Evolutionary conservation across 2,888 invertebrate genomes (phyloP), one percentile per base, ranked within the genome.

Genomic region (Pristionchus mayeri): DNA sequence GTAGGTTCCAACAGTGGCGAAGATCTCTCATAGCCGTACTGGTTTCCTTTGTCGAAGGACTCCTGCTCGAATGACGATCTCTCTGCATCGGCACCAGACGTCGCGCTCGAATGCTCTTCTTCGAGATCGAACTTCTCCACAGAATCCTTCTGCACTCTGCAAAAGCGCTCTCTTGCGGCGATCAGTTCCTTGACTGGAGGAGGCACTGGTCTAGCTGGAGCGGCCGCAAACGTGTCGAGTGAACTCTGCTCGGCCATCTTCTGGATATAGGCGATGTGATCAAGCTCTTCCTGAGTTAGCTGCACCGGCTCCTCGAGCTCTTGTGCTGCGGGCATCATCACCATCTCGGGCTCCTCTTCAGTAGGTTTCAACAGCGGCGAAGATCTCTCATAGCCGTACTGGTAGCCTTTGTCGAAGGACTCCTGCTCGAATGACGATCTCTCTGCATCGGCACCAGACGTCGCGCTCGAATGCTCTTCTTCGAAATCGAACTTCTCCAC

Each of bases 181-280:
- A 54, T 54, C 18, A 54, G 21, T 13, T 54, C 54, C n/a, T 54
- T n/a, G 21, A n/a, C 21, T 21, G 18, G 54, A 21, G 54, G 54
- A 54, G 54, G 54, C n/a, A n/a, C 54, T 54, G 54, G 54, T n/a
- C 54, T 54, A n/a, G 54, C n/a, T 7, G 54, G 54, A 54, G 54
- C 54, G n/a, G 54, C n/a, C n/a, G 54, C n/a, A 16, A 54, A 21
- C 7, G 54, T 54, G 2, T 54, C 54, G 54, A 54, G n/a, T 7
- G 54, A 54, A n/a, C 54, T 54, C 54, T 54, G 54, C 54, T 54
- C 54, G n/a, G 54, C 54, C 54, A 54, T 54, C 54, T 54, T 54
- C 54, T 54, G 54, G 54, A 54, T 54, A n/a, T 54, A 54, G 54
- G 54, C 54, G 54, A 54, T 54, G 54, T 54, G 54, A n/a, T 54